These are phyloP conservation scores for Cyclargus thomasi DNA, from an alignment of 1,140 invertebrate genomes.

Conservation along the genomic window DNA sequence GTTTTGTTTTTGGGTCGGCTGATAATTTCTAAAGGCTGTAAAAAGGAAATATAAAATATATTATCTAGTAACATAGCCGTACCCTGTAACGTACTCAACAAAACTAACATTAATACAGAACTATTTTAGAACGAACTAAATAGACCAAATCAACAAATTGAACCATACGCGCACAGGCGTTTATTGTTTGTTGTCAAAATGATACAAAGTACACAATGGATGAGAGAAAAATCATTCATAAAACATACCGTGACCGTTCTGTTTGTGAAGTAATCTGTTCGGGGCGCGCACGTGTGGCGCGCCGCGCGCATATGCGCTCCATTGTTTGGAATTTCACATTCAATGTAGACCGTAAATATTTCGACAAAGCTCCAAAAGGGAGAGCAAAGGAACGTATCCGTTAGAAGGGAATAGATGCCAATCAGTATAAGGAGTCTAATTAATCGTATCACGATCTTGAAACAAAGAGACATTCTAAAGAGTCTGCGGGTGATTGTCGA, in stretches of 20 bases:
- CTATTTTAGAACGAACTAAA: neutral
- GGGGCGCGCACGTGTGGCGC: constrained; percentile 53
- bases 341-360: constrained; percentile 72
- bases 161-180: neutral
- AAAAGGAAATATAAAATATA: no score
- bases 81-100: neutral
- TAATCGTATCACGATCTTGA: constrained; percentile 27
- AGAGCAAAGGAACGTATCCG: constrained; percentile 60
- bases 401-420: constrained; percentile 34
- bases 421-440: constrained; percentile 22
- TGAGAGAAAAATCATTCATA: constrained; percentile 24
- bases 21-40: no score
- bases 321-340: constrained; percentile 71
- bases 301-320: constrained; percentile 43
- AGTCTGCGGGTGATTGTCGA: constrained; percentile 32
- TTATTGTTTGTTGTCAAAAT: constrained; percentile 20
- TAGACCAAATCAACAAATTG: constrained; percentile 7
- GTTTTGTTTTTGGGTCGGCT: no score
- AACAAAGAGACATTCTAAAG: constrained; percentile 31
- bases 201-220: constrained; percentile 20
- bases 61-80: neutral
- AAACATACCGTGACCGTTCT: constrained; percentile 46
- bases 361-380: constrained; percentile 68
- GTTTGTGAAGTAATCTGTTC: constrained; percentile 51
- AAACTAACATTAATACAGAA: neutral